phyloP scores from a whole-genome alignment of 2,888 invertebrate species.

The Malthinus seriepunctatus region DNA sequence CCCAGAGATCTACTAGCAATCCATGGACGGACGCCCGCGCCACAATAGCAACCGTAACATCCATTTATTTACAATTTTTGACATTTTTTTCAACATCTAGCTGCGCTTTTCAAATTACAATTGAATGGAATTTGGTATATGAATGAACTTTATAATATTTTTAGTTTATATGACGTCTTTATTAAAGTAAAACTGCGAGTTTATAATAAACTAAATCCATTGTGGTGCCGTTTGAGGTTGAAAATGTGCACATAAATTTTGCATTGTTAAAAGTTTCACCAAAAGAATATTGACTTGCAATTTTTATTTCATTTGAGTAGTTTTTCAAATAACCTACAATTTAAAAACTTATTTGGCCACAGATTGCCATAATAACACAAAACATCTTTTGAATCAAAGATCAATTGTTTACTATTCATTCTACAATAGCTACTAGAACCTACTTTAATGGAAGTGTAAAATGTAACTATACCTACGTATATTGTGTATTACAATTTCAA shows the following conservation, averaged over 20 bases:
- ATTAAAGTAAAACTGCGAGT: slow-evolving; percentile 39
- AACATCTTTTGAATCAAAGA: slow-evolving; percentile 29
- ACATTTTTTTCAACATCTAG: slow-evolving; percentile 46
- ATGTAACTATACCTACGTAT: slow-evolving; percentile 8
- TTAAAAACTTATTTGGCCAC: slow-evolving; percentile 43
- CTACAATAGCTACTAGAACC: background rate
- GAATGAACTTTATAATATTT: slow-evolving; percentile 45
- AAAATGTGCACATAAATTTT: slow-evolving; percentile 45
- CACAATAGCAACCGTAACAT: slow-evolving; percentile 29
- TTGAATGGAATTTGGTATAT: slow-evolving; percentile 40
- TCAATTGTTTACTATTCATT: background rate
- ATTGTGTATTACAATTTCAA: background rate
- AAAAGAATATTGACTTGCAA: slow-evolving; percentile 24
- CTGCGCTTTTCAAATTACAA: slow-evolving; percentile 45
- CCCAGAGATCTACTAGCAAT: slow-evolving; percentile 42
- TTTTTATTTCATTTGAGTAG: slow-evolving; percentile 15
- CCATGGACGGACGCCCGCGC: slow-evolving; percentile 30
- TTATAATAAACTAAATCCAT: slow-evolving; percentile 37
- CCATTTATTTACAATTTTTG: slow-evolving; percentile 50
- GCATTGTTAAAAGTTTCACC: slow-evolving; percentile 31
- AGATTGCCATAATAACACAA: slow-evolving; percentile 41
- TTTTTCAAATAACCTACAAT: slow-evolving; percentile 14
- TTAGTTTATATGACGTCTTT: slow-evolving; percentile 46
- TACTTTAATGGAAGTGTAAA: slow-evolving; percentile 13
- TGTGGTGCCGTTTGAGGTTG: slow-evolving; percentile 49